Conservation (phyloP, 1,140 invertebrate species). For the Cherax quadricarinatus region DNA sequence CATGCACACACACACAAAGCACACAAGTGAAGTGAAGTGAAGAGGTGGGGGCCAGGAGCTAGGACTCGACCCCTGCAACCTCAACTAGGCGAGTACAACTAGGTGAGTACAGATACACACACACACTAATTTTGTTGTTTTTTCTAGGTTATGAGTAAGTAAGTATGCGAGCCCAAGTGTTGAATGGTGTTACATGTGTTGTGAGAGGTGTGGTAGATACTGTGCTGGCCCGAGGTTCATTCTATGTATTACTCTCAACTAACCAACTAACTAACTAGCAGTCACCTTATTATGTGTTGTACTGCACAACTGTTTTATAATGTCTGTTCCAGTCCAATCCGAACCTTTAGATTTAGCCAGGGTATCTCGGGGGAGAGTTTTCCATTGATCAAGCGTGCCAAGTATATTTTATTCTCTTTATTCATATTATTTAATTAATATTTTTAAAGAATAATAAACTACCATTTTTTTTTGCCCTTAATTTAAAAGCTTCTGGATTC, state of each 20-base stretch:
- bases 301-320: constrained; percentile 52
- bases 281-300: constrained; percentile 50
- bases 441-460: constrained; percentile 27
- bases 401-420: constrained; percentile 31
- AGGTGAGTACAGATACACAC: not conserved
- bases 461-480: constrained; percentile 11
- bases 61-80: too few species aligned
- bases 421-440: constrained; percentile 57
- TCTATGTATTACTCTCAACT: constrained; percentile 46
- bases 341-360: constrained; percentile 62
- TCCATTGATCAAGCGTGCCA: constrained; percentile 61
- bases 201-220: constrained; percentile 22
- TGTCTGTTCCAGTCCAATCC: constrained; percentile 60
- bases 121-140: not conserved
- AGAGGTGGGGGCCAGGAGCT: too few species aligned
- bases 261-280: constrained; percentile 54
- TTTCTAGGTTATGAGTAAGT: constrained; percentile 30
- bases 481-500: constrained; percentile 60
- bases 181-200: not conserved
- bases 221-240: constrained; percentile 29
- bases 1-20: too few species aligned
- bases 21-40: too few species aligned
- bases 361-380: constrained; percentile 36
- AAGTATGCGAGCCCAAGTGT: not conserved
- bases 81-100: too few species aligned